Evolutionary conservation across 2,797 vertebrate species (phyloP), one percentile per base, ranked within the genome.

Genomic region (Manis crassicaudata): DNA sequence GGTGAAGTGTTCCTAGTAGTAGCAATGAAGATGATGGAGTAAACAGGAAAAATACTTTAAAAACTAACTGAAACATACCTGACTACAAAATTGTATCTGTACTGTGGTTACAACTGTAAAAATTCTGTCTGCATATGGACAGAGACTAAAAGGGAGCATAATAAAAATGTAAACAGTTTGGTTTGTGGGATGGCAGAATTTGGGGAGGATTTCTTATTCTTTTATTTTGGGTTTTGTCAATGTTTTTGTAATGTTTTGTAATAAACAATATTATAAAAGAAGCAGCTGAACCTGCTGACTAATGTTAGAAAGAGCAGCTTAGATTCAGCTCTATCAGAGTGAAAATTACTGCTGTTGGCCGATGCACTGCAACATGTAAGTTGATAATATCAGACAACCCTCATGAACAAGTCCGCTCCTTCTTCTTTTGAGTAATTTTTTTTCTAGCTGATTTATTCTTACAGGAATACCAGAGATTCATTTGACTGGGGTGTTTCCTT

Each of bases 191-290:
- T 96, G 96, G 91, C 96, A 97, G 96, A 83, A 96, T 93, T 97
- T 94, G 86, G 97, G 92, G 96, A 94, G 94, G 93, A 88, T 94
- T 97, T 95, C 96, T 88, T 88, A 94, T 97, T 90, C 90, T 95
- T 97, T 96, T 89, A 85, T 92, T 97, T 97, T 93, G 92, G 93
- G 54, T 91, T 94, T 97, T 92, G 93, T 93, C 96, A 95, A 94
- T 96, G 96, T 97, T 97, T 97, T 94, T 88, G 81, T 92, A 96
- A 96, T 97, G 97, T 98, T 97, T 97, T 97, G 75, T 93, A 91
- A 84, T 97, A 97, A 97, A 97, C 96, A 97, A 96, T 87, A 86
- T 90, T 88, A 83, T 91, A 92, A 93, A 93, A 79, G 92, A 87
- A 85, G 96, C 92, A 96, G 96, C 94, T 63, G 95, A 96, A 97